A percentile compares a stretch with the other conserved stretches of the same genome.
phyloP scores from a whole-genome alignment of 2,888 invertebrate genomes.

The Callosobruchus maculatus region DNA sequence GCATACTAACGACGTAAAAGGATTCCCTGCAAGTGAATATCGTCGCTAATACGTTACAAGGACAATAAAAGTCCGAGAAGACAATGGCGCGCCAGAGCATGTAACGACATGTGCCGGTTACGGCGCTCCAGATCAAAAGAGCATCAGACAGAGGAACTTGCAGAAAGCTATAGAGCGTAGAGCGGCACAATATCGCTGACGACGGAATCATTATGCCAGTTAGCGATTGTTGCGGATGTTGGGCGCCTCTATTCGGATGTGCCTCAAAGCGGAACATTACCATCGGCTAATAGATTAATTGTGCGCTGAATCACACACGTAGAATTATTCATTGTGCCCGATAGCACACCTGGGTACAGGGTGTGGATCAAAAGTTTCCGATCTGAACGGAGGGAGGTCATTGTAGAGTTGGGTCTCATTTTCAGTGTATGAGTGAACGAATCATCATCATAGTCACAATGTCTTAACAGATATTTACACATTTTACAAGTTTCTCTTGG shows the following conservation, averaged over 20 bases:
- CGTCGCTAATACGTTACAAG: no score
- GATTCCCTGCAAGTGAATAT: no score
- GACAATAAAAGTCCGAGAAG: no score
- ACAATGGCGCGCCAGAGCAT: no score
- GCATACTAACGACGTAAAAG: no score
- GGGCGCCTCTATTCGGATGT: neutral
- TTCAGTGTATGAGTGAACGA: no score
- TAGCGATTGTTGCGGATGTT: neutral
- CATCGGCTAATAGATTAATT: neutral
- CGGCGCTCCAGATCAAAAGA: neutral
- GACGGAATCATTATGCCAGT: neutral
- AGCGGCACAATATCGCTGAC: neutral
- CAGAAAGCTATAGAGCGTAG: neutral
- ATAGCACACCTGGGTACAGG: neutral
- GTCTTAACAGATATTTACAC: no score
- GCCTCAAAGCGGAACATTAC: neutral
- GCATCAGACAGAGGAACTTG: neutral
- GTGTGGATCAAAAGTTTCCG: neutral
- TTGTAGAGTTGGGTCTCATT: no score
- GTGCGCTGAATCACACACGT: neutral
- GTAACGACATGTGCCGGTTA: no score
- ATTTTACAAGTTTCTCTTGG: no score
- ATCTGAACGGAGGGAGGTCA: no score
- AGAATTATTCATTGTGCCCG: neutral
- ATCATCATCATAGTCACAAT: no score